Evolutionary conservation across 1,140 invertebrate species (phyloP).

Genomic region (Drosophila tsacasi): DNA sequence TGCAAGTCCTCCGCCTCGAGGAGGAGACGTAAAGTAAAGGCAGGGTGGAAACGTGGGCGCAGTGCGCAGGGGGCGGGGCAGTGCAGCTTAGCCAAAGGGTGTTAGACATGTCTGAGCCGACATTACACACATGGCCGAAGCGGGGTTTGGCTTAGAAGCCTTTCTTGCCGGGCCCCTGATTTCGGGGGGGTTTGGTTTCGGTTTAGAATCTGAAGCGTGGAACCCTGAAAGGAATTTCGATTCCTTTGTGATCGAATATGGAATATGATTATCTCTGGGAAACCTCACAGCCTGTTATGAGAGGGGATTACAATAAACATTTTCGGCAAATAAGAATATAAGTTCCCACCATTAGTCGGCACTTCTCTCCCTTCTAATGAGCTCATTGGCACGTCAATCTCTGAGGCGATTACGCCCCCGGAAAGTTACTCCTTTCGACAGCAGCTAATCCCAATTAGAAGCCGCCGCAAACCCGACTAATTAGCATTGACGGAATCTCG

Average conservation of each 20-base stretch:
- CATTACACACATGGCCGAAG: constrained; percentile 45
- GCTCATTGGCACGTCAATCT: not conserved
- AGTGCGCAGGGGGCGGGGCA: not conserved
- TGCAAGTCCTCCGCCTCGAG: constrained; percentile 42
- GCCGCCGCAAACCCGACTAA: constrained; percentile 30
- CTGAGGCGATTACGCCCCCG: not conserved
- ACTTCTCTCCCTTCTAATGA: constrained; percentile 9
- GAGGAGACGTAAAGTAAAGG: constrained; percentile 3
- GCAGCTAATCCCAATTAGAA: constrained; percentile 49
- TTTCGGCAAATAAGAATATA: not conserved
- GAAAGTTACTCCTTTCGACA: constrained; percentile 30
- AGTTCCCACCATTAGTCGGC: not conserved
- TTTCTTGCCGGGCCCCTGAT: constrained; percentile 2
- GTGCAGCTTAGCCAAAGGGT: constrained; percentile 39
- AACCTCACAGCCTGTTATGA: not conserved
- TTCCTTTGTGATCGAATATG: not conserved
- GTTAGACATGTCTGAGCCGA: constrained; percentile 61
- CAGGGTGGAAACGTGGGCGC: not conserved
- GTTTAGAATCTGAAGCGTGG: too few relatives aligned
- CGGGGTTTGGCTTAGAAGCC: constrained; percentile 14
- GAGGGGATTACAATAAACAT: not conserved
- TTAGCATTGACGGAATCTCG: constrained; percentile 41
- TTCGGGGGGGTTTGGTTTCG: not conserved
- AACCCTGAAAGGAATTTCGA: not conserved
- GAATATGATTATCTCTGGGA: constrained; percentile 28